Percentiles rank a stretch among this genome's conserved stretches.
phyloP scores from a whole-genome alignment of 2,113 vertebrate species.

The Catagonus wagneri region DNA sequence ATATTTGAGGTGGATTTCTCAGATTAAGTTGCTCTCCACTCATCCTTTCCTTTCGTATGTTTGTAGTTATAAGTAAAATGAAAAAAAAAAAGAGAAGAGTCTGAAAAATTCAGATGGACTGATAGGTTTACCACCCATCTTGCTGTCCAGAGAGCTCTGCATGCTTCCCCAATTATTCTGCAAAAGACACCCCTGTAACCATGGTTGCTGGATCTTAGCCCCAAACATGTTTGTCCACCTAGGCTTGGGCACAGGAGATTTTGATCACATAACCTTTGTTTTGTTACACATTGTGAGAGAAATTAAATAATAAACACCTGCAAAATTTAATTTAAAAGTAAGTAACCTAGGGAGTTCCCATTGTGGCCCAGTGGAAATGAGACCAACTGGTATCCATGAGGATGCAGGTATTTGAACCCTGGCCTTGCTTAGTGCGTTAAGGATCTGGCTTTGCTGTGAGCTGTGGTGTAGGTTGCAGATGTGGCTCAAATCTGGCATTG shows the following conservation, averaged over 20 bases:
- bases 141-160: background rate
- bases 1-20: background rate
- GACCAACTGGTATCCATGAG: too few species aligned
- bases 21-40: background rate
- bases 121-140: background rate
- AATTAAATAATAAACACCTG: background rate
- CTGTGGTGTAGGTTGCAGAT: too few species aligned
- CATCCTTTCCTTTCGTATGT: background rate
- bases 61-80: background rate
- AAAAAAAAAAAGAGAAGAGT: background rate
- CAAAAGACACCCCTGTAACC: background rate
- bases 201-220: background rate
- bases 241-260: background rate
- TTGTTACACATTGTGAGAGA: background rate
- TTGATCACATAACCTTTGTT: background rate
- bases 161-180: background rate
- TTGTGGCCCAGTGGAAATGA: too few species aligned
- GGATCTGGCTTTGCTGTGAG: too few species aligned
- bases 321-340: background rate
- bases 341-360: background rate
- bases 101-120: background rate
- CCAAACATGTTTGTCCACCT: background rate
- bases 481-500: too few species aligned
- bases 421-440: too few species aligned
- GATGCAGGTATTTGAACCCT: too few species aligned